Percentiles rank a stretch among this genome's conserved stretches.
Evolutionary conservation across 2,113 vertebrate species (phyloP).

Genomic region (Lepidothrix coronata): DNA sequence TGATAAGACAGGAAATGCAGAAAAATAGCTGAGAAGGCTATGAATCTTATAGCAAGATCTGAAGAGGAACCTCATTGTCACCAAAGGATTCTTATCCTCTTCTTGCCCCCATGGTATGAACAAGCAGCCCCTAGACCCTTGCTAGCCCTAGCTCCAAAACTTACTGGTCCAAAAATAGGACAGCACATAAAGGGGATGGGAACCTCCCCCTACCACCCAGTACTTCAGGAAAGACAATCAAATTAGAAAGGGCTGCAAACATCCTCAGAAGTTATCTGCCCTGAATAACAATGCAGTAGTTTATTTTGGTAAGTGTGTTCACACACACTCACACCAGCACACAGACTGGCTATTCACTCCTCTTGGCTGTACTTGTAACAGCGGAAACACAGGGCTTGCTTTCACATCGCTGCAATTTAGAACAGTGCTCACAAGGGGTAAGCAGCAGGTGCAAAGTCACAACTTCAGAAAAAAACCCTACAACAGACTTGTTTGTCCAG

Average conservation of each 20-base stretch:
- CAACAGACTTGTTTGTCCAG: background rate
- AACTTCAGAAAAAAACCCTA: background rate
- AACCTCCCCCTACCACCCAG: background rate
- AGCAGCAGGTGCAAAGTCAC: constrained; percentile 5
- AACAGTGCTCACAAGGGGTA: background rate
- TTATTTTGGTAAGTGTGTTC: background rate
- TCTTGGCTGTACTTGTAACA: background rate
- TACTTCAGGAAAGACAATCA: background rate
- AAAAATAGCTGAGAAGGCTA: background rate
- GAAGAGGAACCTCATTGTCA: background rate
- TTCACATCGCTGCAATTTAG: background rate
- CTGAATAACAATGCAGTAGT: background rate
- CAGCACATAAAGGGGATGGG: background rate
- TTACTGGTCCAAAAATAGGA: background rate
- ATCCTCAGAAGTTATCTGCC: background rate
- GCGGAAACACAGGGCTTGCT: background rate
- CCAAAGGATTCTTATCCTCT: background rate
- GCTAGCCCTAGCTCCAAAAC: background rate
- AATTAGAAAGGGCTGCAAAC: background rate
- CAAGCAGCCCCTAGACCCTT: background rate
- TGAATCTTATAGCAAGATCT: rapidly evolving
- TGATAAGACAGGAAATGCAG: background rate
- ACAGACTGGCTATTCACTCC: background rate
- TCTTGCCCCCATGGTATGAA: background rate
- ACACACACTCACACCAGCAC: rapidly evolving